Base-by-base conservation (phyloP, 2,888 invertebrate species). In the Callinectes sapidus region DNA sequence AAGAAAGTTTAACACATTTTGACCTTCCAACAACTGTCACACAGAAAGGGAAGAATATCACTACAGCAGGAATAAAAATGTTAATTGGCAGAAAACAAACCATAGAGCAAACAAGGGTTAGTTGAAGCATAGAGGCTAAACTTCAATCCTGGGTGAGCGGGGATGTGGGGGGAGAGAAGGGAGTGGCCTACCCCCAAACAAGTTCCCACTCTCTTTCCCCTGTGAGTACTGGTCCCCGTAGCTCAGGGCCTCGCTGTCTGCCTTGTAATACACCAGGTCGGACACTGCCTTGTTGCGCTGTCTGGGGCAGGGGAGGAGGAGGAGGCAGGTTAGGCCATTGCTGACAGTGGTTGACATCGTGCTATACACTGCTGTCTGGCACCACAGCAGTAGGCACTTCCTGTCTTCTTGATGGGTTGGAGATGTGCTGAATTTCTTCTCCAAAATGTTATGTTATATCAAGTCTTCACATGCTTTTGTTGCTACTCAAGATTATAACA, bases 221-320 rank as follows among this genome's bases (percentile, higher is more conserved):
- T 14, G 54, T 71, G 32, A 66, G 66, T 89, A 89, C 42, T 87
- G 81, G 85, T 39, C 91, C 28, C 91, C 92, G 55, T 54, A 85
- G 85, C 89, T 92, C 48, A 93, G 92, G 35, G 66, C 77, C 88
- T 90, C 39, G 92, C 88, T 42, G 89, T 91, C 92, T 61, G 89
- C 48, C 89, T 93, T 92, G 92, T 92, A 94, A 94, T 89, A 94
- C 90, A 94, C 92, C 92, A 94, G 71, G 85, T 94, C 94, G 87
- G 66, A 77, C 77, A 92, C 89, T 66, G 92, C 94, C 92, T 92
- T 94, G 91, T 91, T 92, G 71, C 87, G 91, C 91, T 94, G 94
- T 88, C 94, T 94, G 92, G 88, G 90, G 61, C 55, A 87, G 88
- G 61, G 88, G 86, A 77, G 81, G 81, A 81, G 81, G 81, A 81